phyloP scores from a whole-genome alignment of 2,113 vertebrate species.

The Apistogramma diplotaenia region DNA sequence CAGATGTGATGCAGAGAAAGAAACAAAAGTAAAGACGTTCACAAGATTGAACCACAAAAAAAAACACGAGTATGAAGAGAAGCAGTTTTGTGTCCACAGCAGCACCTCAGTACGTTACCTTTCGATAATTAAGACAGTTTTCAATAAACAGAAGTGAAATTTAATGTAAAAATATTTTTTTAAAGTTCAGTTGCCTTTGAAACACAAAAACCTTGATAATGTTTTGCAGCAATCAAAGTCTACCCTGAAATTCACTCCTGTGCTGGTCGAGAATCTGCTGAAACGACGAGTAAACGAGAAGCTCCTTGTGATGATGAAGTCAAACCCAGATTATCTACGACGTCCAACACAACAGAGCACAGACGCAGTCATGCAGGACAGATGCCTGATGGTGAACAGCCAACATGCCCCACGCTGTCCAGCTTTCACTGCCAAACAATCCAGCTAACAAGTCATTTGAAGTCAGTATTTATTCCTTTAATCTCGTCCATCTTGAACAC shows the following conservation, averaged over 20 bases:
- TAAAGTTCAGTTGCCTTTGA: neutral
- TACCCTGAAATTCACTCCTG: neutral
- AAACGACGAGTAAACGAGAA: neutral
- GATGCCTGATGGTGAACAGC: constrained; percentile 6
- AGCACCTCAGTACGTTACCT: neutral
- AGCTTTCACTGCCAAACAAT: neutral
- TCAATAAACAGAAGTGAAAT: neutral
- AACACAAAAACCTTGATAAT: neutral
- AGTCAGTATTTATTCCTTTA: neutral
- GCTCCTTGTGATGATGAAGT: neutral
- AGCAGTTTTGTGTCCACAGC: neutral
- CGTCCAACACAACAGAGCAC: neutral
- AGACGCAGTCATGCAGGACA: constrained; percentile 35
- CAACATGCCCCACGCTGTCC: constrained; percentile 12
- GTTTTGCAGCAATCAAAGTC: neutral
- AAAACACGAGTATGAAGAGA: neutral
- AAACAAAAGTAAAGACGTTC: constrained; percentile 14
- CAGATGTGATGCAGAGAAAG: constrained; percentile 25
- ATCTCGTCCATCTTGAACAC: neutral
- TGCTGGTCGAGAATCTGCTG: neutral
- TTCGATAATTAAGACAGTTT: neutral
- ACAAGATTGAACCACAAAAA: neutral
- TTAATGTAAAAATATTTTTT: neutral
- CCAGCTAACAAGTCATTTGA: constrained; percentile 39
- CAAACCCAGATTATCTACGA: neutral